Evolutionary conservation across 1,140 invertebrate genomes (phyloP), one percentile per base, ranked within the genome.

Genomic region (Uloborus diversus): DNA sequence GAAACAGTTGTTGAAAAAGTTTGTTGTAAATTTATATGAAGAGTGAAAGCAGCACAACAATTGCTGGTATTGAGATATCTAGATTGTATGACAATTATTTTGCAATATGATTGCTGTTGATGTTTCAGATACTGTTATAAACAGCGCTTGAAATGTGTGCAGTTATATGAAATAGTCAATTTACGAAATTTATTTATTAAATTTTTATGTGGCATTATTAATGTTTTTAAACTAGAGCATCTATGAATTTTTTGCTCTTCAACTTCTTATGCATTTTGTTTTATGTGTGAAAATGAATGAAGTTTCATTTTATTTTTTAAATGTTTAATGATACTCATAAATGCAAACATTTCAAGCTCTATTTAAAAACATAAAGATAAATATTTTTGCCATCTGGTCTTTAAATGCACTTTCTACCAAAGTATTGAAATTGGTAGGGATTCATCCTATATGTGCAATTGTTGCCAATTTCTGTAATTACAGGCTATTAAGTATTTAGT

Each of bases 331-430:
- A 17, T 53, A 17, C 5, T n/a, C 23, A 20, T 53, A n/a, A 17
- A 14, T 20, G 13, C 20, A 32, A n/a, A 61, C 66, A 28, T 65
- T 78, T 78, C 49, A 66, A 56, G 62, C 66, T 51, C 49, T 78
- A 62, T 78, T 78, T 78, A 53, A 65, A 47, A 32, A 62, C 57
- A 73, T 47, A 73, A 37, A 73, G 56, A 64, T 53, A 75, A 64
- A 78, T 66, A 78, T 78, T 78, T 78, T 78, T 78, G 62, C 62
- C 73, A 66, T 57, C 61, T 65, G 73, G 62, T 78, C 73, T 78
- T 78, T 42, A 65, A 75, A 65, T 65, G 73, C 61, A 65, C 73
- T 78, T 78, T 78, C 61, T 78, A 78, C 73, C 73, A 78, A 78
- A 78, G 73, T 64, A 78, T 66, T 78, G 33, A 78, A 73, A 27